phyloP scores from a whole-genome alignment of 2,888 invertebrate species.

The Aphidoletes aphidimyza region DNA sequence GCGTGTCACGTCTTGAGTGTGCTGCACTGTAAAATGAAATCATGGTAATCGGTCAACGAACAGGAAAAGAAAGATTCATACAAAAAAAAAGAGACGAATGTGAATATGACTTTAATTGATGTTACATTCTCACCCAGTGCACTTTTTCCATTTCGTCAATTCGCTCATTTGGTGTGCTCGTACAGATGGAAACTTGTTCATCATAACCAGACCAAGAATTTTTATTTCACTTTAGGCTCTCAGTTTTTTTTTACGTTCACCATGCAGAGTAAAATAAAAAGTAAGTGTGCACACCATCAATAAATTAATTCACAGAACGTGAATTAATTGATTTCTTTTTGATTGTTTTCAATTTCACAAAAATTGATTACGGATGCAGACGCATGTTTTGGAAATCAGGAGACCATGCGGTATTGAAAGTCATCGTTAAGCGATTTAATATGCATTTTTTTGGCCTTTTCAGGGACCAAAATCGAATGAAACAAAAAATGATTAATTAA shows the following conservation, averaged over 20 bases:
- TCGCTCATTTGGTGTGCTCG: neutral
- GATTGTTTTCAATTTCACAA: neutral
- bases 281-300: neutral
- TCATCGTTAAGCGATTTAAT: no score
- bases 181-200: neutral
- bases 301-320: conserved; percentile 22
- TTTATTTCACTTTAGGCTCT: neutral
- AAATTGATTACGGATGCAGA: neutral
- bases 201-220: conserved; percentile 15
- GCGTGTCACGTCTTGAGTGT: neutral
- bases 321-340: conserved; percentile 12
- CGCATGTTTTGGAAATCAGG: neutral
- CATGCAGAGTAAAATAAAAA: neutral
- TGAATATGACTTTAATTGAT: conserved; percentile 32
- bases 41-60: neutral
- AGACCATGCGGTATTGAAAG: no score
- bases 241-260: neutral
- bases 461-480: neutral
- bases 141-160: neutral
- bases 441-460: conserved; percentile 9
- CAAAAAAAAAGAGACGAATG: conserved; percentile 39
- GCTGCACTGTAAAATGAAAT: neutral
- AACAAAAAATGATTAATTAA: neutral
- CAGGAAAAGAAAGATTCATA: conserved; percentile 31
- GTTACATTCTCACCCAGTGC: neutral